phyloP scores from a whole-genome alignment of 2,888 invertebrate species.

The Acanthosepion pharaonis region DNA sequence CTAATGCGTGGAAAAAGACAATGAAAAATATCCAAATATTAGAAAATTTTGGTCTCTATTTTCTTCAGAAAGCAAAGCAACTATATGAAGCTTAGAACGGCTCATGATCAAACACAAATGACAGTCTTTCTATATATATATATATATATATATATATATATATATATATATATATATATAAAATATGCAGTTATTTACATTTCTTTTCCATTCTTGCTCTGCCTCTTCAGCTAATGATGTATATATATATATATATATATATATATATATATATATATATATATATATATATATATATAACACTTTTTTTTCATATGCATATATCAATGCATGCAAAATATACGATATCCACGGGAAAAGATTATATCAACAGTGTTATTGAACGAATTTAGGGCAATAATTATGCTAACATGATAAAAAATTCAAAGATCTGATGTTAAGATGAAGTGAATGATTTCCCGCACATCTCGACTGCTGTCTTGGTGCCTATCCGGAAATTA shows the following conservation, averaged over 20 bases:
- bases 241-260: too few species aligned
- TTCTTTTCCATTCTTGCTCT: too few species aligned
- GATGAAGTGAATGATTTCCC: background rate
- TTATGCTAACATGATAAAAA: background rate
- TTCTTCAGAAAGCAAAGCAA: too few species aligned
- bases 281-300: background rate
- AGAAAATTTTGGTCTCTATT: too few species aligned
- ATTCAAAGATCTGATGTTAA: background rate
- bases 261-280: background rate
- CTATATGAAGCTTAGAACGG: too few species aligned
- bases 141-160: slow-evolving; percentile 17
- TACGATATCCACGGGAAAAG: background rate
- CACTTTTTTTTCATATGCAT: background rate
- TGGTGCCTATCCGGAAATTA: background rate
- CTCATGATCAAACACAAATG: too few species aligned
- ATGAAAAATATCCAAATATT: too few species aligned
- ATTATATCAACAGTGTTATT: background rate
- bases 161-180: slow-evolving; percentile 33
- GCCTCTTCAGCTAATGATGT: too few species aligned
- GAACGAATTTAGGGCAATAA: background rate
- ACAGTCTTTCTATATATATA: too few species aligned
- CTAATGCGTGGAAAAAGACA: too few species aligned
- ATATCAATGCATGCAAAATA: background rate
- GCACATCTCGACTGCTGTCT: background rate
- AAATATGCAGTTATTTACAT: background rate